Evolutionary conservation across 2,113 vertebrate species (phyloP).

Genomic region (Acanthisitta chloris): DNA sequence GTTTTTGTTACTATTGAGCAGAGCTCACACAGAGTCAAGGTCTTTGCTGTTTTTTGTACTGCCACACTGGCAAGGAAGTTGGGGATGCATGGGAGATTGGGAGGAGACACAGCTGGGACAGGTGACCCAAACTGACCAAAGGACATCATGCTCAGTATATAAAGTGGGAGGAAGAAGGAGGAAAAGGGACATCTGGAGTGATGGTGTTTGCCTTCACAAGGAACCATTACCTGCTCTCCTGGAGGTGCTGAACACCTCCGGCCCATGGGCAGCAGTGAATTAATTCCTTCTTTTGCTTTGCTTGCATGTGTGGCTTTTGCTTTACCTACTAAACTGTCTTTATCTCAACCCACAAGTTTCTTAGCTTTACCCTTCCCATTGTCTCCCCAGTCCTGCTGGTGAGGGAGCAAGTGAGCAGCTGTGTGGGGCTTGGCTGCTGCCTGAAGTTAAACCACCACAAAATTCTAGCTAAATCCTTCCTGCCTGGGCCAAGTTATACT

Average conservation of each 20-base stretch:
- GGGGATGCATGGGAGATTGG: neutral
- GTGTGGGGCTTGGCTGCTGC: neutral
- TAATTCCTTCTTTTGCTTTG: neutral
- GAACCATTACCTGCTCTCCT: neutral
- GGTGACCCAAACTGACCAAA: neutral
- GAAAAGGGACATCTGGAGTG: neutral
- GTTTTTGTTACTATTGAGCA: neutral
- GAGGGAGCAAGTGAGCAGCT: fast-evolving
- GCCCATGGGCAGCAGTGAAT: neutral
- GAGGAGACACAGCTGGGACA: neutral
- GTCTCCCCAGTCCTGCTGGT: fast-evolving
- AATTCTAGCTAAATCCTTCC: neutral
- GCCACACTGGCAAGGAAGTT: neutral
- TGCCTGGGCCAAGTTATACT: neutral
- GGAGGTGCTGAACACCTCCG: neutral
- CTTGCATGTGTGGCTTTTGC: neutral
- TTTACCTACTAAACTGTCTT: neutral
- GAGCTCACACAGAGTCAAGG: neutral
- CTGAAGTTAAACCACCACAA: neutral
- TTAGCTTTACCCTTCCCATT: neutral
- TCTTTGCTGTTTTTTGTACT: neutral
- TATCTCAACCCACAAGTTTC: neutral
- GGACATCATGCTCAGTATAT: neutral
- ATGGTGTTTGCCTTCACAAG: neutral
- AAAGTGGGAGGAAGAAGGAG: neutral